Evolutionary conservation across 2,888 invertebrate species (phyloP).

Genomic region (Leptinotarsa haldemani): DNA sequence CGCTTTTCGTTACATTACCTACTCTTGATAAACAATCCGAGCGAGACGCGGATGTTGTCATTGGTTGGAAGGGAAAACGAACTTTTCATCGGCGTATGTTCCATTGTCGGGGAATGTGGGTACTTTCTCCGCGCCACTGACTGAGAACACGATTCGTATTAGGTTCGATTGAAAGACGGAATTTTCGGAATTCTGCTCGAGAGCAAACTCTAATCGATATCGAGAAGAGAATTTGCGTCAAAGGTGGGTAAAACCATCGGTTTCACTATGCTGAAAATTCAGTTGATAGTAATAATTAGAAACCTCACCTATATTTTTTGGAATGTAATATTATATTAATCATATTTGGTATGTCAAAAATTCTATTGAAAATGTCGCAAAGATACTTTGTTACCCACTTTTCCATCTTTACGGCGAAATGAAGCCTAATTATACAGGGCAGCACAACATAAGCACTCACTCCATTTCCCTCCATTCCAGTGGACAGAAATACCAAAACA

Average conservation of each 20-base stretch:
- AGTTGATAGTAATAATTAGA: too few relatives aligned
- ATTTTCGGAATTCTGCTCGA: neutral
- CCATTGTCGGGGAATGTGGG: constrained; percentile 26
- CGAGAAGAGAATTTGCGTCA: neutral
- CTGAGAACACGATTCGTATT: neutral
- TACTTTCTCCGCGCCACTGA: constrained; percentile 32
- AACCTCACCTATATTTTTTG: too few relatives aligned
- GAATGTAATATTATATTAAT: too few relatives aligned
- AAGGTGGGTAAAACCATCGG: neutral
- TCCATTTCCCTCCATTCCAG: too few relatives aligned
- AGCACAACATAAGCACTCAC: too few relatives aligned
- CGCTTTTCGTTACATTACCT: constrained; percentile 22
- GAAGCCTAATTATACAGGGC: too few relatives aligned
- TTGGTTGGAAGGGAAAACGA: constrained; percentile 35
- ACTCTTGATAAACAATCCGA: constrained; percentile 28
- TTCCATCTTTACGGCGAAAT: too few relatives aligned
- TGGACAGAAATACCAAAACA: too few relatives aligned
- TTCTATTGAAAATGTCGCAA: too few relatives aligned
- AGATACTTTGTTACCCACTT: too few relatives aligned
- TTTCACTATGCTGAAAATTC: neutral
- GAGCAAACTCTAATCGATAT: neutral
- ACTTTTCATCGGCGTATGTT: constrained; percentile 22
- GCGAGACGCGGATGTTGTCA: constrained; percentile 38
- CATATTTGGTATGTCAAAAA: too few relatives aligned
- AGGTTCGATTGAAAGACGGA: neutral